Base-by-base conservation (phyloP, 2,113 vertebrate genomes). In the Podiceps cristatus region DNA sequence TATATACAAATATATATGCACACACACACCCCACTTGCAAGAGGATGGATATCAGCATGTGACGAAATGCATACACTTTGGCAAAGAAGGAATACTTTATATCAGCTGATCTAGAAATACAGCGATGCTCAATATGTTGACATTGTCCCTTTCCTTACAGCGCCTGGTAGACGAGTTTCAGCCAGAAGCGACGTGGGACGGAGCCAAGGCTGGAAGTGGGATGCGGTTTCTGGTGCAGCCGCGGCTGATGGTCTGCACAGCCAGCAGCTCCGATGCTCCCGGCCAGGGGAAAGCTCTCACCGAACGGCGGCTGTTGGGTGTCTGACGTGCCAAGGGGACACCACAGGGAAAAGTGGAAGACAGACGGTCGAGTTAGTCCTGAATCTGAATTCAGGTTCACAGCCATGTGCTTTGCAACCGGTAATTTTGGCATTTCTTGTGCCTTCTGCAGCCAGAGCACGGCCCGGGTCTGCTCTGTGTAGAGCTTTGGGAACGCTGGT, bases 151-250 rank as follows among this genome's bases (percentile, higher is more conserved):
- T 83, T 68, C 49, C 33, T 91, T 84, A 6, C 93, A 96, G 94
- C 1, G 0, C 59, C 27, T 2, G 13, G 6, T 16, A 6, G 6
- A 0, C 7, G 52, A 13, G 22, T 67, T 42, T 7, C 4, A 24
- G 29, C 49, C 31, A 18, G 80, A 86, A 83, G 62, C 59, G 29
- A 16, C 24, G 4, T 0, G 3, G 67, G 27, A 3, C 37, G 67
- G 44, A 82, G 71, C 24, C 53, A 28, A 17, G 23, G 52, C 84
- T 47, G 44, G 66, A 49, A 69, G 55, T 2, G 4, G 42, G 47
- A 22, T 25, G 37, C 0, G 5, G 45, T 12, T 80, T 31, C 16
- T 75, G 37, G 3, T 3, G 59, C 69, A 86, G 79, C 69, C 35
- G 24, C 40, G 5, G 60, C 0, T 9, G 82, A 12, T 49, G 49